A percentile compares a stretch with the other conserved stretches of the same genome.
Conservation (phyloP, 2,113 vertebrate species). For the Scopus umbretta region DNA sequence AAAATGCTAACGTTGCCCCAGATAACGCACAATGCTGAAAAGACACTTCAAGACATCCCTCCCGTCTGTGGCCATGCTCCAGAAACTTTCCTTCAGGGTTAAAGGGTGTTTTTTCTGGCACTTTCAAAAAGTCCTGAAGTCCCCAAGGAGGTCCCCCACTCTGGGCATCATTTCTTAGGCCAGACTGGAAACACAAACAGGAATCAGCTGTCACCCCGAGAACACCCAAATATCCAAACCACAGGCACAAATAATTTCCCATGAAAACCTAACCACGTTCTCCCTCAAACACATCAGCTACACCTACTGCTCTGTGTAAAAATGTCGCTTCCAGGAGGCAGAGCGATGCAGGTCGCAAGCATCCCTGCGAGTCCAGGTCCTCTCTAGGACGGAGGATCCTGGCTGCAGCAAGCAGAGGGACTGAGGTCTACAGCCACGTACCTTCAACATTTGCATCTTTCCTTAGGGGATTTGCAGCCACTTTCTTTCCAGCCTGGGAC, state of each 20-base stretch:
- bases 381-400: background rate
- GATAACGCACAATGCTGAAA: background rate
- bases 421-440: rapidly evolving
- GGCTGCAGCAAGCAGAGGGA: rapidly evolving
- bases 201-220: background rate
- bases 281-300: background rate
- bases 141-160: background rate
- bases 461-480: background rate
- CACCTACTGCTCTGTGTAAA: background rate
- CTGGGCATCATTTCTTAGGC: background rate
- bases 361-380: background rate
- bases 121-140: background rate
- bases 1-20: background rate
- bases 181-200: background rate
- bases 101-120: background rate
- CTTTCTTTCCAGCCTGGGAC: constrained; percentile 47
- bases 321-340: background rate
- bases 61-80: rapidly evolving
- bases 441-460: background rate
- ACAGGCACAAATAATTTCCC: background rate
- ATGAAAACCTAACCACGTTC: background rate
- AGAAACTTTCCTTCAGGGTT: background rate
- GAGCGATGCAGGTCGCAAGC: background rate
- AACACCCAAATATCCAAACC: background rate
- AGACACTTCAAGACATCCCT: background rate